These are phyloP conservation scores for Falco novaeseelandiae DNA, from an alignment of 2,797 vertebrate genomes.

Conservation along the genomic window DNA sequence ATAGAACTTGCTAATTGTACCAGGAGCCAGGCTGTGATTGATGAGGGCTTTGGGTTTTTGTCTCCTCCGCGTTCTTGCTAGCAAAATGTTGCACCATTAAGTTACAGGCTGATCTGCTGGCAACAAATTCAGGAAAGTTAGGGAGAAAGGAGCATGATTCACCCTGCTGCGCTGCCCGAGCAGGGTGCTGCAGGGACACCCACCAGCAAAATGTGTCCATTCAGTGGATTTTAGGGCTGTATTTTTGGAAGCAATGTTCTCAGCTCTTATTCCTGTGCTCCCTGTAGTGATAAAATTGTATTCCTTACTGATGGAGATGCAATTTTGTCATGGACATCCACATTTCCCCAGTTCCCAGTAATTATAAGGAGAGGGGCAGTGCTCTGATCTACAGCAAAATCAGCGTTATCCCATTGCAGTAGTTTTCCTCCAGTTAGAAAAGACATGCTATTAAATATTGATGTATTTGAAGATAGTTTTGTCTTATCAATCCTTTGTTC, in stretches of 20 bases:
- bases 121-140: background rate
- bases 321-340: background rate
- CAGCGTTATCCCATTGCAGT: background rate
- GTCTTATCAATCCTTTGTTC: background rate
- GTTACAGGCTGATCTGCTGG: background rate
- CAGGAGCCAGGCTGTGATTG: background rate
- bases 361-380: background rate
- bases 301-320: background rate
- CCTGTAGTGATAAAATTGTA: background rate
- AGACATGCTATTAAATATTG: background rate
- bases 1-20: slow-evolving; percentile 45
- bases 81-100: background rate
- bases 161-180: background rate
- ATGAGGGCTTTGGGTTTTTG: slow-evolving; percentile 2
- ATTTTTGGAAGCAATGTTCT: background rate
- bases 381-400: background rate
- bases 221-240: background rate
- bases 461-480: background rate
- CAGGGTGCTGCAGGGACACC: background rate
- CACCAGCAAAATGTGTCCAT: rapidly evolving
- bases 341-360: background rate
- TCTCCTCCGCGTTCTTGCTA: background rate
- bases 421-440: background rate
- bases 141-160: background rate
- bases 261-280: background rate